Evolutionary conservation across 2,888 invertebrate genomes (phyloP), one percentile per base, ranked within the genome.

Genomic region (Clistopyga incitator): DNA sequence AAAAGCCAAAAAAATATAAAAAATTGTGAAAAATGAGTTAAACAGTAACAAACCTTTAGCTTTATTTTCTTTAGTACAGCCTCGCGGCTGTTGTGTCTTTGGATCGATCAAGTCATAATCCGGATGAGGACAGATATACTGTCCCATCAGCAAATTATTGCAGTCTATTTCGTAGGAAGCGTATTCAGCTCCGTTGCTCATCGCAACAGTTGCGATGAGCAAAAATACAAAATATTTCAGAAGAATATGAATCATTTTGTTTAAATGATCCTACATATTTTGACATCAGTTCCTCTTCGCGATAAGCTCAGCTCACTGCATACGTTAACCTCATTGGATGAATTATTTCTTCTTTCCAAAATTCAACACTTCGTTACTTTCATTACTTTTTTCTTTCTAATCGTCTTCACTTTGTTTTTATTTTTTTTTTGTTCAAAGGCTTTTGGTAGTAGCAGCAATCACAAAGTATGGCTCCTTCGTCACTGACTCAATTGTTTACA

Each of bases 51-150:
- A 94, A 97, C 98, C 96, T 94, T 95, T 95, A 10, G 98, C 97
- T 93, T 95, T 96, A 86, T 97, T 97, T 90, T 97, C 96, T 88
- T 96, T 93, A 1, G 95, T 95, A 92, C 98, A 98, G 79, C 97
- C 97, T 86, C 93, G 94, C 45, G 97, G 96, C 91, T 98, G 98
- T 92, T 99, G 99, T 0, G 99, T 99, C 90, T 96, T 95, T 0
- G 96, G 95, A 92, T 99, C 98, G 89, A 99, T 98, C 80, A 94
- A 93, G 89, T 97, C 96, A 86, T 94, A 95, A 85, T 94, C 94
- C 6, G 97, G 97, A 94, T 97, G 96, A 0, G 97, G 97, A 91
- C 98, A 98, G 84, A 97, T 94, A 89, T 95, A 98, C 89, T 98
- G 97, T 0, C 97, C 97, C 94, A 97, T 94, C 87, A 96, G 94